Conservation (phyloP, 2,113 vertebrate species). For the Cheilinus undulatus region DNA sequence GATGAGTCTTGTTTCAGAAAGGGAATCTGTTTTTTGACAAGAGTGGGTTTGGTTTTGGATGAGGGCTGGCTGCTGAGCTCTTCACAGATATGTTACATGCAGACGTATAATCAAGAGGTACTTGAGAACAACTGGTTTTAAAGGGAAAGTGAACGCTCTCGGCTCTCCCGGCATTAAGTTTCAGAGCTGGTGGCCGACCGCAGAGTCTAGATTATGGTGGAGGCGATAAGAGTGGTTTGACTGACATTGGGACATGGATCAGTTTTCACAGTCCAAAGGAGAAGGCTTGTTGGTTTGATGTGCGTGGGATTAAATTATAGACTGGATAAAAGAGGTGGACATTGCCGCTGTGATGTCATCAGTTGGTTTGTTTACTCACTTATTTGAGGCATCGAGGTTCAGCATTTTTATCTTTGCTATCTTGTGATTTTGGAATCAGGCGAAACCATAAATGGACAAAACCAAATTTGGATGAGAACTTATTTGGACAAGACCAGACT, state of each 20-base stretch:
- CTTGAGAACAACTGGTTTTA: conserved; percentile 66
- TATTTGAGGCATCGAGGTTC: not conserved
- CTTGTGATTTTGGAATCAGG: not conserved
- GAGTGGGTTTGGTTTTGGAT: conserved; percentile 30
- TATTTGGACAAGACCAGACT: not conserved
- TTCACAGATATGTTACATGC: conserved; percentile 65
- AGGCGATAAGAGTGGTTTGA: conserved; percentile 75
- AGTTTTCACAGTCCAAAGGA: conserved; percentile 46
- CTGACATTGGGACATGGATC: conserved; percentile 59
- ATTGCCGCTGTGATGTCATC: not conserved
- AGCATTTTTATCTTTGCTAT: not conserved
- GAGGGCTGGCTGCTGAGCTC: conserved; percentile 33
- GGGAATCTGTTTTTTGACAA: conserved; percentile 50
- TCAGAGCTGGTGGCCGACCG: conserved; percentile 61
- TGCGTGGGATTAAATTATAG: conserved; percentile 17
- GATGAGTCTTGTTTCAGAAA: conserved; percentile 60
- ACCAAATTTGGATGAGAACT: not conserved
- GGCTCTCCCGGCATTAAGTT: conserved; percentile 57
- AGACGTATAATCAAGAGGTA: conserved; percentile 68
- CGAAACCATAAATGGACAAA: not conserved
- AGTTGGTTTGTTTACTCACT: not conserved
- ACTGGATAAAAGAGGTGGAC: not conserved
- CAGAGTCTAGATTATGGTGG: conserved; percentile 64
- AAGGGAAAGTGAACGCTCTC: conserved; percentile 63
- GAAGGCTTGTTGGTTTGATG: conserved; percentile 31